Base-by-base conservation (phyloP, 2,888 invertebrate genomes). In the Acanthococcus lagerstroemiae region DNA sequence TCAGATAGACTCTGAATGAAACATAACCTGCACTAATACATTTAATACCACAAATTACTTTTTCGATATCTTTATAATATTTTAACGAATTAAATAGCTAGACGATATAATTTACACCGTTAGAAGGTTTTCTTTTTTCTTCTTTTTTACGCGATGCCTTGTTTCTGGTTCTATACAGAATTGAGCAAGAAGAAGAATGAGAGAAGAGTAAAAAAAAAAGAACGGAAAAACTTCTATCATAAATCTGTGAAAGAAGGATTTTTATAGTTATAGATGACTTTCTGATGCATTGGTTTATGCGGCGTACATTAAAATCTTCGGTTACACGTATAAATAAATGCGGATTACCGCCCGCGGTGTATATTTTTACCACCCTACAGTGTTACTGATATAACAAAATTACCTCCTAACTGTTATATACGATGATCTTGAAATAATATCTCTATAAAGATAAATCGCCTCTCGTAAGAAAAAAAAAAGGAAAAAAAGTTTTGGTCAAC, bases 381-480 rank as follows among this genome's bases (percentile, higher is more conserved):
- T 61, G 61, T 61, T 61, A 61, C 54, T 61, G 61, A 61, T 61
- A 61, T 61, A 61, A 61, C 61, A 61, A 61, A 52, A 61, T 61
- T 52, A 61, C 50, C 52, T 61, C 61, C 61, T 61, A 61, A 54
- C 61, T 61, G 61, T 61, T 61, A 61, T 61, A 61, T 52, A 52
- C 52, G 50, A 61, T 26, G 52, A 30, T 61, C 52, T 54, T 61
- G 50, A 61, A 52, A 61, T 52, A 61, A 61, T 61, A 61, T 61
- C 61, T 61, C 30, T 27, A 61, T 61, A 50, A 52, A 50, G 61
- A 61, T 61, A 61, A 30, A 61, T 61, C 60, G 60, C 60, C 25
- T 60, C n/a, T 44, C 24, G 45, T 30, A 30, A 27, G 37, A 37
- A n/a, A n/a, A n/a, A n/a, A n/a, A n/a, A n/a, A n/a, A n/a, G n/a